phyloP scores from a whole-genome alignment of 2,797 vertebrate genomes.

The Rallus crepitans region DNA sequence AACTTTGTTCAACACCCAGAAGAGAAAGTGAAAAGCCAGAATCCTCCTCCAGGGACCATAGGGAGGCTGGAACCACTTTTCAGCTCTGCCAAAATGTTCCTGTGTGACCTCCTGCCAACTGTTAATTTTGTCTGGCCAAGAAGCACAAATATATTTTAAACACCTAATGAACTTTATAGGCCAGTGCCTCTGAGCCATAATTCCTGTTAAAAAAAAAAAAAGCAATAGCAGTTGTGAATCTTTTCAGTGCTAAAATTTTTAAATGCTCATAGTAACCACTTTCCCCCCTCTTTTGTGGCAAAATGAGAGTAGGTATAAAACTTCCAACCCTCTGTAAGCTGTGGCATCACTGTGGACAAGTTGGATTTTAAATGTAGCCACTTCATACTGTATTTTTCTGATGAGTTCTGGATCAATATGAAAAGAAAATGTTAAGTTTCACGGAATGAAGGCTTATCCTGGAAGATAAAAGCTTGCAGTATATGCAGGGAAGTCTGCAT shows the following conservation, averaged over 20 bases:
- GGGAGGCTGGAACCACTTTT: neutral
- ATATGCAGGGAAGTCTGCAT: neutral
- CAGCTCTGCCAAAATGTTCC: conserved; percentile 6
- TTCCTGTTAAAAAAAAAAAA: neutral
- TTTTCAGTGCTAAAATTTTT: neutral
- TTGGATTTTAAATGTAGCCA: neutral
- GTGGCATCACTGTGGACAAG: neutral
- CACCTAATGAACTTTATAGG: conserved; percentile 36
- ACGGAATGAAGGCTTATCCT: neutral
- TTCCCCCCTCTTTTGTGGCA: neutral
- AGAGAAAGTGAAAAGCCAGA: neutral
- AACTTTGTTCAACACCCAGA: neutral
- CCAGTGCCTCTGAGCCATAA: neutral
- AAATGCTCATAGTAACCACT: neutral
- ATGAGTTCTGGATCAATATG: neutral
- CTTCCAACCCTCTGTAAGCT: neutral
- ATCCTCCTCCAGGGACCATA: neutral
- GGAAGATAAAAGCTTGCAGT: neutral
- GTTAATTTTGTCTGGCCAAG: conserved; percentile 31
- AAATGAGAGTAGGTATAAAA: neutral
- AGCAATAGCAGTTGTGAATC: neutral
- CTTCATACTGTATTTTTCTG: neutral
- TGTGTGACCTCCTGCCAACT: conserved; percentile 7
- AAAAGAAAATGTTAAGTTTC: neutral
- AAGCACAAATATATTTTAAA: conserved; percentile 39